Conservation (phyloP, 2,888 invertebrate species). For the Plagiodera versicolora region DNA sequence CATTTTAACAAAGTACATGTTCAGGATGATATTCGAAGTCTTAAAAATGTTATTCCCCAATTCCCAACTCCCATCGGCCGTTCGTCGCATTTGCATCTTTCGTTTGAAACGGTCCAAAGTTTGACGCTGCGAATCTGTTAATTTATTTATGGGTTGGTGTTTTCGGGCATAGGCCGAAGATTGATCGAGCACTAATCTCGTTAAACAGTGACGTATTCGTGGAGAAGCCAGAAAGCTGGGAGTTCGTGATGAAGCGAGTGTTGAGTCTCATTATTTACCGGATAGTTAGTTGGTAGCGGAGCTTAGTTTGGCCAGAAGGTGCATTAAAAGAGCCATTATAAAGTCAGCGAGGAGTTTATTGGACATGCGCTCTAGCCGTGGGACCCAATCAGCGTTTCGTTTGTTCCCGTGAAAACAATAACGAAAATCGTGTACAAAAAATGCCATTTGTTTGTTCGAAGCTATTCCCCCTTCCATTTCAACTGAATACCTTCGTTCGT, state of each 20-base stretch:
- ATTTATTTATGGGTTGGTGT: slow-evolving; percentile 22
- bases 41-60: too few relatives aligned
- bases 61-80: slow-evolving; percentile 29
- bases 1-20: too few relatives aligned
- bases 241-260: background rate
- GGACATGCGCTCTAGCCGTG: background rate
- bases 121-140: slow-evolving; percentile 22
- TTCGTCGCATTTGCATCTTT: slow-evolving; percentile 29
- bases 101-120: slow-evolving; percentile 22
- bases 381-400: too few relatives aligned
- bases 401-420: too few relatives aligned
- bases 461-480: background rate
- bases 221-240: background rate
- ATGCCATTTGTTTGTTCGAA: too few relatives aligned
- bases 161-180: slow-evolving; percentile 20
- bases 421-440: too few relatives aligned
- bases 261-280: background rate
- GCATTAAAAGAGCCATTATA: background rate
- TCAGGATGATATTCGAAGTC: too few relatives aligned
- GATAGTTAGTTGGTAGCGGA: too few relatives aligned
- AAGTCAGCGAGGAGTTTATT: background rate
- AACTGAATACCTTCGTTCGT: background rate
- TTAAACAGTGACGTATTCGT: slow-evolving; percentile 7
- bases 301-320: background rate
- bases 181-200: slow-evolving; percentile 25